These are phyloP conservation scores for Acronicta aceris DNA, from an alignment of 2,888 invertebrate species.

Conservation along the genomic window DNA sequence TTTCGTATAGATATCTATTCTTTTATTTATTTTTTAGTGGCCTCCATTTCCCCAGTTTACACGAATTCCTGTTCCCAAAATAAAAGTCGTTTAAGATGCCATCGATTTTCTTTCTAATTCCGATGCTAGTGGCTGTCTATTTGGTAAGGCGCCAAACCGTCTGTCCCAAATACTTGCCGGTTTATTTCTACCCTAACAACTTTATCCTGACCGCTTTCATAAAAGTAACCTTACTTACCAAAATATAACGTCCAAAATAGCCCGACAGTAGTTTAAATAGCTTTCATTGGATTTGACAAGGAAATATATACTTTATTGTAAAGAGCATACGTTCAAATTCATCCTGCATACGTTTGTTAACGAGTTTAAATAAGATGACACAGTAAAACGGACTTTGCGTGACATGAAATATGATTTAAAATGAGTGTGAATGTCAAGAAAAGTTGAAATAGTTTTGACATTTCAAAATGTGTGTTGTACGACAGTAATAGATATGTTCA, in stretches of 20 bases:
- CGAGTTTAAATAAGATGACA: slow-evolving; percentile 15
- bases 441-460: slow-evolving; percentile 49
- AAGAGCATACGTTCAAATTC: slow-evolving; percentile 4
- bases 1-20: too few relatives aligned
- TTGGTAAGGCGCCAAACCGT: slow-evolving; percentile 80
- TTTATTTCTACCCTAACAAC: slow-evolving; percentile 55
- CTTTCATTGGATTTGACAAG: slow-evolving; percentile 9
- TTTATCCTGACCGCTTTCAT: slow-evolving; percentile 14
- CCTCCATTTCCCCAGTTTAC: not conserved
- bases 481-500: slow-evolving; percentile 25
- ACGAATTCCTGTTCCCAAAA: slow-evolving; percentile 1
- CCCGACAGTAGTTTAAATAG: slow-evolving; percentile 1
- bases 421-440: not conserved
- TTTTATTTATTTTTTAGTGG: too few relatives aligned
- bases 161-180: slow-evolving; percentile 73
- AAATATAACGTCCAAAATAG: slow-evolving; percentile 15
- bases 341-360: slow-evolving; percentile 2
- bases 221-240: slow-evolving; percentile 7
- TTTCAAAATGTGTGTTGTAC: slow-evolving; percentile 50
- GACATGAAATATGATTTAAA: slow-evolving; percentile 17
- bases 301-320: slow-evolving; percentile 18
- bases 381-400: slow-evolving; percentile 14
- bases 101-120: slow-evolving; percentile 54
- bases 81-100: slow-evolving; percentile 31
- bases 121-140: slow-evolving; percentile 53